phyloP scores from a whole-genome alignment of 2,797 vertebrate genomes.

The Leptatherina wallacei region DNA sequence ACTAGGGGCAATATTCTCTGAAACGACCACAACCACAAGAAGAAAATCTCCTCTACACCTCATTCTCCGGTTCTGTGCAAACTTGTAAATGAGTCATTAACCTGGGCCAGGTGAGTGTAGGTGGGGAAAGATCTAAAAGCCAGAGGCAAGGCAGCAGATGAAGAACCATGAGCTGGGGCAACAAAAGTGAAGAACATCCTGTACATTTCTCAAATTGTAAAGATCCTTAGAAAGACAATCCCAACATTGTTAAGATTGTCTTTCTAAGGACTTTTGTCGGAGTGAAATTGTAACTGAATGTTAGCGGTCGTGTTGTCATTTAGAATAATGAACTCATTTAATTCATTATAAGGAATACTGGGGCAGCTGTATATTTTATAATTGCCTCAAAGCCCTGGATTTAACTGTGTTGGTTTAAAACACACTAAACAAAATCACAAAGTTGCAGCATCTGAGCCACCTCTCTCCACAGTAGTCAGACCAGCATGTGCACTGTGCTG shows the following conservation, averaged over 20 bases:
- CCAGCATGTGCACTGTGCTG: constrained; percentile 50
- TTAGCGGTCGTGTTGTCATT: neutral
- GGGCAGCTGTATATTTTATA: neutral
- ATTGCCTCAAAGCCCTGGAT: neutral
- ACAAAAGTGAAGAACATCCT: too few species aligned
- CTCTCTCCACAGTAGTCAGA: constrained; percentile 47
- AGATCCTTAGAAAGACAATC: too few species aligned
- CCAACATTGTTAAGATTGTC: too few species aligned
- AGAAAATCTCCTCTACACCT: neutral
- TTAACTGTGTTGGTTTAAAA: neutral
- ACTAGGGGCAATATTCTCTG: neutral
- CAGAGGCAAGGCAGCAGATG: too few species aligned
- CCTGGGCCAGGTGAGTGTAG: too few species aligned
- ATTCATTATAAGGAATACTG: neutral
- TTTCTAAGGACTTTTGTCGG: neutral
- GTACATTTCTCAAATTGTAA: neutral
- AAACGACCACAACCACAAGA: neutral
- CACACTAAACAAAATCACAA: too few species aligned
- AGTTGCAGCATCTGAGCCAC: neutral
- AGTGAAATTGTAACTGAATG: neutral
- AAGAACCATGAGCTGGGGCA: too few species aligned
- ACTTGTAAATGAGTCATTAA: too few species aligned
- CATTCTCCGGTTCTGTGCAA: too few species aligned
- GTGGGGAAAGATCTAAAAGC: too few species aligned
- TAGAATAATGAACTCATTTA: neutral